Base-by-base conservation (phyloP, 2,797 vertebrate genomes). In the Lagocephalus sceleratus region DNA sequence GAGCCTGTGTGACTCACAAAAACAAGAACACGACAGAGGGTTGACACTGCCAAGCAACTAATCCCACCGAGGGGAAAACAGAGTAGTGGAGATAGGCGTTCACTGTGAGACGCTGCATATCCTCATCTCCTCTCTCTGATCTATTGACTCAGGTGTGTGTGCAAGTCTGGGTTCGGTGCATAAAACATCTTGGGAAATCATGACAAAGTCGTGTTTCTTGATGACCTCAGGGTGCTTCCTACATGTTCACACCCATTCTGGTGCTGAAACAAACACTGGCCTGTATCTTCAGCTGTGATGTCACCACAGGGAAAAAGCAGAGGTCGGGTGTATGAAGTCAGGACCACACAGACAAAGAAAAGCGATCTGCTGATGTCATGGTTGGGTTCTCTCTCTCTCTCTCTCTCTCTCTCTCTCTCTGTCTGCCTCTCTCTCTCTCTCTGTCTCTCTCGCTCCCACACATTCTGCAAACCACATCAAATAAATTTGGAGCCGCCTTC, bases 401-500 rank as follows among this genome's bases (percentile, higher is more conserved):
- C 6, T 45, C 14, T 15, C 20, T 22, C 20, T 21, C 4, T 22
- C 16, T 42, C 40, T 42, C n/a, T 41, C 5, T 39, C 78, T 73
- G 48, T 39, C 54, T 54, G 57, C 14, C 21, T 45, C 71, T 54
- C 64, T 16, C 38, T 40, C 15, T 40, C 5, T n/a, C n/a, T n/a
- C 5, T 41, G 76, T 71, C 51, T 39, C 54, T 55, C 56, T 15
- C 21, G 43, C 71, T 55, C 64, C 62, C 70, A 56, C 72, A 68
- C 78, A 73, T 75, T 57, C 64, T 20, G 19, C 22, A 69, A 66
- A 63, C 66, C 63, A 66, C 76, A 75, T 68, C 65, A 65, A 40
- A 54, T 58, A 75, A 79, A 86, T 82, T 57, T 6, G 45, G 73
- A 89, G 85, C 73, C 46, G 68, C 70, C 76, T 78, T 67, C 85